A percentile compares a stretch with the other conserved stretches of the same genome.
These are phyloP conservation scores for Drosophila pachea DNA, from an alignment of 1,140 invertebrate genomes.

Conservation along the genomic window DNA sequence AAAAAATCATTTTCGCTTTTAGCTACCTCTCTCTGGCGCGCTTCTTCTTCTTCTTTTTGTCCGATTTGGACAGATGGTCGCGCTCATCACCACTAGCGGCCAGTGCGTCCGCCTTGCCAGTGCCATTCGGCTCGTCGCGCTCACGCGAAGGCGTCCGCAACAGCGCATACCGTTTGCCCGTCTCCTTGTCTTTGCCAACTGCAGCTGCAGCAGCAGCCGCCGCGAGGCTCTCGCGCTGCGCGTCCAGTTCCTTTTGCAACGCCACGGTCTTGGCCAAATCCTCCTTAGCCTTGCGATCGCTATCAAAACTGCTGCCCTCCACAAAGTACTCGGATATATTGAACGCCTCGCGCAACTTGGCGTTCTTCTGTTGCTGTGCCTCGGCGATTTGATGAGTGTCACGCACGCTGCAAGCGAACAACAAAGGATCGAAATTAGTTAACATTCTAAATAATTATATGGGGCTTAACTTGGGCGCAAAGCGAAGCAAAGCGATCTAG, in stretches of 20 bases:
- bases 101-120: conserved; percentile 25
- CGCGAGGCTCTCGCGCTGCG: conserved; percentile 78
- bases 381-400: conserved; percentile 97
- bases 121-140: conserved; percentile 36
- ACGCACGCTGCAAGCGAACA: conserved; percentile 85
- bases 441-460: not conserved
- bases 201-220: conserved; percentile 12
- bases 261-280: conserved; percentile 83
- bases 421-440: not conserved
- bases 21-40: conserved; percentile 72
- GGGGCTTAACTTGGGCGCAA: not conserved
- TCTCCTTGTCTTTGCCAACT: conserved; percentile 76
- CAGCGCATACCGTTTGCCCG: conserved; percentile 82
- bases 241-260: conserved; percentile 80
- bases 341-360: conserved; percentile 93
- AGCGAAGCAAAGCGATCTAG: not conserved
- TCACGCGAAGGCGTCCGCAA: conserved; percentile 83
- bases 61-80: conserved; percentile 72
- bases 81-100: conserved; percentile 57
- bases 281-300: conserved; percentile 89
- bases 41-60: conserved; percentile 81
- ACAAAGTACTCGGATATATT: conserved; percentile 96
- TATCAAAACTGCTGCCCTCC: conserved; percentile 95
- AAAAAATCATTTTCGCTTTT: not conserved
- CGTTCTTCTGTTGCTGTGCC: conserved; percentile 98